Base-by-base conservation (phyloP, 2,113 vertebrate species). In the Monopterus albus region DNA sequence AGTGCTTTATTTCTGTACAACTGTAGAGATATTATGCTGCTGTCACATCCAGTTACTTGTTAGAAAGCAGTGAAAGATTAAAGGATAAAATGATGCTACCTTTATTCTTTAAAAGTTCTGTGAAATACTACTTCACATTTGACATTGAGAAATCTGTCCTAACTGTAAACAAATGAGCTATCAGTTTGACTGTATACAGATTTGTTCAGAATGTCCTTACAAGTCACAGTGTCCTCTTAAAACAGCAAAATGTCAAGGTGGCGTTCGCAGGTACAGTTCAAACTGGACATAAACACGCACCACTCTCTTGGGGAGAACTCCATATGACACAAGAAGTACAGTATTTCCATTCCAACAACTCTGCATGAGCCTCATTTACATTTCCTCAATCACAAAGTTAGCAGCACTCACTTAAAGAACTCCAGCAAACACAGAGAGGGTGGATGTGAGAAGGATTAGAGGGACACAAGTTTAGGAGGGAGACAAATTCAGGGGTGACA, bases 321-420 rank as follows among this genome's bases (percentile, higher is more conserved):
- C 31, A 36, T 45, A 26, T 38, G 66, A n/a, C n/a, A n/a, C n/a
- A n/a, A 25, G 50, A 26, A 35, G 11, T 5, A n/a, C 65, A 43
- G 38, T 40, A 38, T 70, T 69, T 73, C 46, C 46, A 73, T 39
- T 65, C 40, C 63, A 59, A n/a, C 28, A 45, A 12, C 42, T 53
- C 69, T 21, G 36, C 28, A 2, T 18, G 23, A 45, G 15, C 1
- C 38, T 62, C 51, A 38, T 79, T 67, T 79, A 25, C 55, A 52
- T 67, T 43, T 31, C 20, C 66, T 62, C 25, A 56, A 61, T 56
- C 46, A 42, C 55, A 50, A 53, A 61, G 51, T 73, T 25, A 47
- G 45, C 39, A 60, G 35, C 20, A 5, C 21, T 51, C 5, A n/a
- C n/a, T n/a, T n/a, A 14, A 67, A 45, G 40, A 46, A 28, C 35